These are phyloP conservation scores for Cassiopea xamachana DNA, from an alignment of 30 jellyfish, hydroid and myxozoan species.

Conservation along the genomic window DNA sequence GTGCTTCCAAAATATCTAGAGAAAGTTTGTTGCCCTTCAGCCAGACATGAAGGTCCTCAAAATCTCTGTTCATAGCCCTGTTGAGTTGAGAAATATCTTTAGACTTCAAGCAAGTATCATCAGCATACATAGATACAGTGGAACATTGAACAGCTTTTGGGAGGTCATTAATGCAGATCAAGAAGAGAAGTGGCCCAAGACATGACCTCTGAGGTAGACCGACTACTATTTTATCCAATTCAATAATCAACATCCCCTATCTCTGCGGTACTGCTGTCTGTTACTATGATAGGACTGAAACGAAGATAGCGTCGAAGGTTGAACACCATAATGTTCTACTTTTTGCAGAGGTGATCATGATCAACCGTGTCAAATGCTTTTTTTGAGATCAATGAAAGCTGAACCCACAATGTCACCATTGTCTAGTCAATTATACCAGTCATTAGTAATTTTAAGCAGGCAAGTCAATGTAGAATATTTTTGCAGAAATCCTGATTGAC, in stretches of 20 bases:
- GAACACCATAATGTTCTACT: not conserved
- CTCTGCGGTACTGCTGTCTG: slow-evolving; percentile 1
- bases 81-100: not conserved
- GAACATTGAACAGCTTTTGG: slow-evolving; percentile 8
- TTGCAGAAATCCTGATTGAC: slow-evolving; percentile 32
- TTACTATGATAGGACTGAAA: not conserved
- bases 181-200: slow-evolving; percentile 41
- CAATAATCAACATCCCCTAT: not conserved
- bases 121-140: slow-evolving; percentile 28
- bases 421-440: slow-evolving; percentile 40
- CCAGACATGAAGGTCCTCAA: slow-evolving; percentile 15
- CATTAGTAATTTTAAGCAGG: slow-evolving; percentile 34
- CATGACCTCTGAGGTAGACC: slow-evolving; percentile 35
- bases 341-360: slow-evolving; percentile 19
- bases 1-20: slow-evolving; percentile 13
- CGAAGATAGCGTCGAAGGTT: not conserved
- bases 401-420: slow-evolving; percentile 12
- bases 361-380: slow-evolving; percentile 65
- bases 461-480: slow-evolving; percentile 33
- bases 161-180: slow-evolving; percentile 26
- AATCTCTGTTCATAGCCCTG: slow-evolving; percentile 24
- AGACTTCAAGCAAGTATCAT: slow-evolving; percentile 1
- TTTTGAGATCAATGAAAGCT: slow-evolving; percentile 26
- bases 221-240: not conserved
- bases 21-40: slow-evolving; percentile 34